Conservation (phyloP, 2,797 vertebrate species). For the Pseudochromis fuscus region DNA sequence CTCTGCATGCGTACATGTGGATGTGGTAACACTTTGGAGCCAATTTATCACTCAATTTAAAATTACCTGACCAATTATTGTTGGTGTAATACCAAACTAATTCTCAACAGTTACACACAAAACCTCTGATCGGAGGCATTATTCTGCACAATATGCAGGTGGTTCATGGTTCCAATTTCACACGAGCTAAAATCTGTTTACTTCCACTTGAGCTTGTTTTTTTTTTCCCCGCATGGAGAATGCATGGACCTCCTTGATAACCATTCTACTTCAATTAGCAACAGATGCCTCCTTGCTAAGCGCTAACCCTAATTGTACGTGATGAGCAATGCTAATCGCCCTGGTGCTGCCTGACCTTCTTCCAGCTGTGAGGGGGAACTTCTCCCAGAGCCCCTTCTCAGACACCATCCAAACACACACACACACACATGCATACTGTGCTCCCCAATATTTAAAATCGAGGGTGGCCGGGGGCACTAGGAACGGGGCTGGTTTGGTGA, state of each 20-base stretch:
- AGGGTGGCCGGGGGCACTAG: constrained; percentile 62
- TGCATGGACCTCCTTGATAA: constrained; percentile 72
- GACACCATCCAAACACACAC: constrained; percentile 51
- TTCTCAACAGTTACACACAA: constrained; percentile 59
- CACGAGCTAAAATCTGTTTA: constrained; percentile 85
- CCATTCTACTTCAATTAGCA: constrained; percentile 85
- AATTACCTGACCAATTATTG: constrained; percentile 67
- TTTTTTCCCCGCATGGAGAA: constrained; percentile 60
- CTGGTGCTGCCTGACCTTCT: constrained; percentile 78
- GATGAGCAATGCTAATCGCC: constrained; percentile 86
- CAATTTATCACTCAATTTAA: constrained; percentile 66
- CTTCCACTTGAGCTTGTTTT: constrained; percentile 73
- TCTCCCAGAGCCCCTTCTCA: constrained; percentile 61
- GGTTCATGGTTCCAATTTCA: constrained; percentile 84
- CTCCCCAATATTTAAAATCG: constrained; percentile 71
- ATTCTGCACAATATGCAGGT: constrained; percentile 78
- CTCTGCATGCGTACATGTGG: constrained; percentile 36
- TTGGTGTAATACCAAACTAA: constrained; percentile 60
- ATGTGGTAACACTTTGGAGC: constrained; percentile 63
- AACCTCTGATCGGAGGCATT: constrained; percentile 56
- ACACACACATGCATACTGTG: constrained; percentile 32
- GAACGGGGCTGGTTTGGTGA: constrained; percentile 72
- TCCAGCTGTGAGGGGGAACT: constrained; percentile 78
- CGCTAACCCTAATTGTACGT: constrained; percentile 83
- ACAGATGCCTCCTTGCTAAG: constrained; percentile 81